phyloP scores from a whole-genome alignment of 2,113 vertebrate species.

The Ageneiosus marmoratus region DNA sequence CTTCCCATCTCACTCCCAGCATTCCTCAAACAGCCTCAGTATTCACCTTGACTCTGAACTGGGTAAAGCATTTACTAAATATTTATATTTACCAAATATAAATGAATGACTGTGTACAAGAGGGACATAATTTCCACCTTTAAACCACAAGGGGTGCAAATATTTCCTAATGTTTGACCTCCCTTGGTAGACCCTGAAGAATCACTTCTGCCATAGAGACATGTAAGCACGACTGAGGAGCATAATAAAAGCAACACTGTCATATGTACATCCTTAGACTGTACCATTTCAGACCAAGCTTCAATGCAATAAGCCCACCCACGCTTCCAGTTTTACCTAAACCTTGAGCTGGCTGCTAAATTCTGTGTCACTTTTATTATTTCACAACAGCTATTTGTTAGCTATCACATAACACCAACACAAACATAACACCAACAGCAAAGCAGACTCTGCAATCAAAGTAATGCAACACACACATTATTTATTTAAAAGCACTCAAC shows the following conservation, averaged over 20 bases:
- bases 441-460: neutral
- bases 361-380: neutral
- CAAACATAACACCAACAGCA: neutral
- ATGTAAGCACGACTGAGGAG: conserved; percentile 22
- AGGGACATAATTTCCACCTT: neutral
- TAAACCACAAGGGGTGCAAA: neutral
- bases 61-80: neutral
- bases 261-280: conserved; percentile 9
- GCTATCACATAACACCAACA: neutral
- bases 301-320: neutral
- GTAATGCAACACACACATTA: conserved; percentile 26
- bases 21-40: neutral
- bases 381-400: neutral
- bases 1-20: neutral
- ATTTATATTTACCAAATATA: no score
- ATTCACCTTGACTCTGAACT: neutral
- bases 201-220: neutral
- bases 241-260: conserved; percentile 26
- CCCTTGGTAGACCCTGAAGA: neutral
- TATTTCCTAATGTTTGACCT: neutral
- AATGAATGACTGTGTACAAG: no score
- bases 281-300: neutral
- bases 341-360: neutral
- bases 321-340: neutral
- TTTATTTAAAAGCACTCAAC: conserved; percentile 20